Evolutionary conservation across 2,113 vertebrate genomes (phyloP).

Genomic region (Upupa epops): DNA sequence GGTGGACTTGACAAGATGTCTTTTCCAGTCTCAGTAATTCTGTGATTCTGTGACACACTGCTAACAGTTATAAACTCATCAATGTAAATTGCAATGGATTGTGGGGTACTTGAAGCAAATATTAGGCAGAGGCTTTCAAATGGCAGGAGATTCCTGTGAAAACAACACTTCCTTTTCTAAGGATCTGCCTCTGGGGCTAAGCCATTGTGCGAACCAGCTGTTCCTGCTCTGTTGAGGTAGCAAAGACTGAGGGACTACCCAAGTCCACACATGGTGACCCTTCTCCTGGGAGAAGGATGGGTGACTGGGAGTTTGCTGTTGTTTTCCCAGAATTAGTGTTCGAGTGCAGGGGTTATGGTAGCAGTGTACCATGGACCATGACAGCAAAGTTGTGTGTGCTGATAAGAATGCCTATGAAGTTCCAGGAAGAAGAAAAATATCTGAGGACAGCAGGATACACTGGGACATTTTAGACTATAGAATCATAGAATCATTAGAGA

Average conservation of each 20-base stretch:
- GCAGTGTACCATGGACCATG: rapidly evolving
- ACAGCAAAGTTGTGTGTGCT: background rate
- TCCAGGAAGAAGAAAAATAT: background rate
- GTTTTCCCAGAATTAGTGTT: background rate
- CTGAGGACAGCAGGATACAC: background rate
- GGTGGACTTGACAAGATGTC: too few relatives aligned
- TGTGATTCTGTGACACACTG: too few relatives aligned
- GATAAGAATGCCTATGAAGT: background rate
- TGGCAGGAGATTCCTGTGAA: background rate
- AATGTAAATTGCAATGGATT: background rate
- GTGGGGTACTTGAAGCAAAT: background rate
- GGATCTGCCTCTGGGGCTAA: background rate
- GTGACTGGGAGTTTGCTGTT: background rate
- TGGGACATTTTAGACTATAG: background rate
- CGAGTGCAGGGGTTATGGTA: background rate
- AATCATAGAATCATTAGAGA: too few relatives aligned
- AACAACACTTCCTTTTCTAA: background rate
- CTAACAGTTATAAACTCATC: background rate
- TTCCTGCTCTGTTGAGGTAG: background rate
- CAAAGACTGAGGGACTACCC: background rate
- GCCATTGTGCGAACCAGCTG: rapidly evolving
- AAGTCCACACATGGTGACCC: rapidly evolving
- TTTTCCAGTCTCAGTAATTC: too few relatives aligned
- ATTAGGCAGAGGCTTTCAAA: background rate
- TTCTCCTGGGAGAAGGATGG: background rate